Base-by-base conservation (phyloP, 2,113 vertebrate species). In the Sprattus sprattus region DNA sequence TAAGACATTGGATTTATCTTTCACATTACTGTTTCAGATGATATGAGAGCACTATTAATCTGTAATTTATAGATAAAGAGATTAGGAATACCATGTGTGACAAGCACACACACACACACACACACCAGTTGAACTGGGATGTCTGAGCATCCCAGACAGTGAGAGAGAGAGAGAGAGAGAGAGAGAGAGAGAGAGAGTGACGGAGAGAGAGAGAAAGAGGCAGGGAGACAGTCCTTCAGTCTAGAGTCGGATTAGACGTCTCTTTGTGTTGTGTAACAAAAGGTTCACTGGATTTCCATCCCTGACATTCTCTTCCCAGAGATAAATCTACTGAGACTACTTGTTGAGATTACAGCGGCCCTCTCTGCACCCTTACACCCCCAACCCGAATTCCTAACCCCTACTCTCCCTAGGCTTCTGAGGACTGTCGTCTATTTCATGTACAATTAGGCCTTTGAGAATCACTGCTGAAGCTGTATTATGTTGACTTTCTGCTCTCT, bases 191-290 rank as follows among this genome's bases (percentile, higher is more conserved):
- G n/a, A 47, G 46, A 49, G 16, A 81, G 64, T 81, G n/a, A n/a
- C n/a, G 11, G 81, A 45, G n/a, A 81, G 5, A 60, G 10, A 81
- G 39, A 46, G 11, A 25, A 16, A 46, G 3, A 39, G 4, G 20
- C 28, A 45, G 18, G 0, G 18, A 39, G 49, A 44, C 54, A 86
- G 47, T 45, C 67, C 60, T 28, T 32, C 22, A 45, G 16, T 32
- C 52, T 50, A 13, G 2, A 71, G 28, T 6, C 11, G 8, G 81
- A 75, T 81, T 82, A 86, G 81, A 45, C 50, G 28, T 57, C n/a
- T 54, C 28, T 45, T 49, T 71, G 6, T 84, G 83, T 86, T 88
- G 84, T 86, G 85, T 86, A 87, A 84, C 84, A 81, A 82, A 82
- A 64, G 44, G 25, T 82, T 84, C 45, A 83, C 44, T 84, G 50